Evolutionary conservation across 2,797 vertebrate genomes (phyloP), one percentile per base, ranked within the genome.

Genomic region (Betta splendens): DNA sequence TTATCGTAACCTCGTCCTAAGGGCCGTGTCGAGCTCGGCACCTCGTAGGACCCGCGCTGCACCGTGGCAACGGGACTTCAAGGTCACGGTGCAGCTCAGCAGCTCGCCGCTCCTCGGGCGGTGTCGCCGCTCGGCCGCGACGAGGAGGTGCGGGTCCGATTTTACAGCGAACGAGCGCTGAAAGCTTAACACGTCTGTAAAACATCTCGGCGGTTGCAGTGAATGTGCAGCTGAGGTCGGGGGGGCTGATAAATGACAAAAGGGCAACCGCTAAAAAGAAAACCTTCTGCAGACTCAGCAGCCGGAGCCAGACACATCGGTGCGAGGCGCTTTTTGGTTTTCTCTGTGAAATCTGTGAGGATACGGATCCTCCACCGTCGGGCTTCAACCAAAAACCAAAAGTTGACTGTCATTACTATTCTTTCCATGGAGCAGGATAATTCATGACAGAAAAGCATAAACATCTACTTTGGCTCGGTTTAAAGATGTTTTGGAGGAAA

Each of bases 1-100:
- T 68, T 74, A 55, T 69, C 74, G 80, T 74, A 63, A 67, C 60
- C 73, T 66, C 28, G 21, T 61, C 31, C 33, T 18, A 38, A n/a
- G n/a, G n/a, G n/a, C n/a, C n/a, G n/a, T n/a, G n/a, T n/a, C n/a
- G n/a, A n/a, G n/a, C n/a, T n/a, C n/a, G n/a, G n/a, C n/a, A n/a
- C n/a, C n/a, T n/a, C n/a, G n/a, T n/a, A n/a, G 55, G 58, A 33
- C 53, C 44, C 16, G 8, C 40, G 13, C 45, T 35, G 26, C 40
- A 9, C 57, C 25, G 52, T 20, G 20, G 56, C 1, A 35, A 12
- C n/a, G 18, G n/a, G n/a, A n/a, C n/a, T 20, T 45, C 37, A 51
- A 42, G 50, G 42, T 58, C 49, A 56, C 26, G 13, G 15, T 32
- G n/a, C n/a, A n/a, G n/a, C n/a, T n/a, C 11, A 32, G 31, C 31